Percentiles rank a stretch among this genome's conserved stretches.
Evolutionary conservation across 2,797 vertebrate species (phyloP).

Genomic region (Hippopotamyrus pictus): DNA sequence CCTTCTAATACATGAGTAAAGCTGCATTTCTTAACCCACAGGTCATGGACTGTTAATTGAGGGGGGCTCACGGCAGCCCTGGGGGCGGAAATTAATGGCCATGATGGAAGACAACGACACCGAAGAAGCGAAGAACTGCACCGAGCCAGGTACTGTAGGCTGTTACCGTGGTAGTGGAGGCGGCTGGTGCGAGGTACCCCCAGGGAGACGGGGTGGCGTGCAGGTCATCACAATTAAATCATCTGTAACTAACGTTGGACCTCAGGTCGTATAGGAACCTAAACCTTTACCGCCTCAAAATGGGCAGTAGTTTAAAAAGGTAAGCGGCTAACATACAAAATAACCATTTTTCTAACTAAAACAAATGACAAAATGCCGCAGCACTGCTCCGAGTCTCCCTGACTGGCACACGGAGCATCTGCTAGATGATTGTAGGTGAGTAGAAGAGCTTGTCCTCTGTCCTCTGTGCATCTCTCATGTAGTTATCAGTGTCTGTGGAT

Average conservation of each 20-base stretch:
- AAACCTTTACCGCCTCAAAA: neutral
- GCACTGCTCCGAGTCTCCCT: neutral
- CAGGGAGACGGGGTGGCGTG: neutral
- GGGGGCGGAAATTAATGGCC: constrained; percentile 8
- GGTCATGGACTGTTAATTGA: constrained; percentile 1
- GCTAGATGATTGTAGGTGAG: neutral
- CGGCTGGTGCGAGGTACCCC: neutral
- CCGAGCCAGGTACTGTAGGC: neutral
- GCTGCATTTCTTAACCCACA: neutral
- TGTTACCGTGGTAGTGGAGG: neutral
- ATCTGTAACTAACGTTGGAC: neutral
- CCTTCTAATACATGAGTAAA: neutral
- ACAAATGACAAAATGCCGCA: neutral
- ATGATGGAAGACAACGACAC: neutral
- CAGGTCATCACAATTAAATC: neutral
- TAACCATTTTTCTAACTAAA: neutral
- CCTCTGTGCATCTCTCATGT: neutral
- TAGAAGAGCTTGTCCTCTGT: neutral
- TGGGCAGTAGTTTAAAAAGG: neutral
- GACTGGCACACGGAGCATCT: neutral
- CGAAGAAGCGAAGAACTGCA: neutral
- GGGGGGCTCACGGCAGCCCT: neutral
- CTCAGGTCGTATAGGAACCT: neutral
- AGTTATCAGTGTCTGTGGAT: neutral
- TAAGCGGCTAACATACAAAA: neutral